Conservation (phyloP, 2,113 vertebrate genomes). For the Mellivora capensis region DNA sequence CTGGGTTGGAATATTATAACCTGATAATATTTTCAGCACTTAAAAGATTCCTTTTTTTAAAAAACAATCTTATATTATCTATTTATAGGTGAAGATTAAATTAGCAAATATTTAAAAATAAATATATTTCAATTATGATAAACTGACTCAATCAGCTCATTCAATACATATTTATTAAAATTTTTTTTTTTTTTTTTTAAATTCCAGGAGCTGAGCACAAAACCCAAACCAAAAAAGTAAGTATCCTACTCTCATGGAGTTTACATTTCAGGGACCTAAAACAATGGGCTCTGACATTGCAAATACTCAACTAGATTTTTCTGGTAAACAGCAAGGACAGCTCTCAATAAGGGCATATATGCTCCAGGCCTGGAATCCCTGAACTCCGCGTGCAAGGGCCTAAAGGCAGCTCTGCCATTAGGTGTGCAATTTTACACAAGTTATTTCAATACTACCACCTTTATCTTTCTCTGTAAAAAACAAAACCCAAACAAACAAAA, state of each 20-base stretch:
- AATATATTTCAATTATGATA: background rate
- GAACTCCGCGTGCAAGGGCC: background rate
- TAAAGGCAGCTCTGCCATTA: background rate
- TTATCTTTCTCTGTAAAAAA: background rate
- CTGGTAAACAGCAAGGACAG: background rate
- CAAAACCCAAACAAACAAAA: background rate
- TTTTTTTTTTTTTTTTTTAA: background rate
- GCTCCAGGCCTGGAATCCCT: background rate
- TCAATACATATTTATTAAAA: background rate
- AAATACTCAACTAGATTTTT: background rate
- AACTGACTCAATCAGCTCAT: conserved; percentile 1
- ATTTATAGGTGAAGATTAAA: background rate
- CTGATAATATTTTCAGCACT: background rate
- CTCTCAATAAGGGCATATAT: background rate
- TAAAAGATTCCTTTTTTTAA: background rate
- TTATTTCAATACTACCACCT: background rate
- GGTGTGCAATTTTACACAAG: background rate
- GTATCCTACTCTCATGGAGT: background rate
- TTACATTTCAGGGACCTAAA: background rate
- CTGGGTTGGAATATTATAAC: background rate
- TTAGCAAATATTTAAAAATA: background rate
- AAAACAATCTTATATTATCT: background rate
- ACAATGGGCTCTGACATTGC: background rate
- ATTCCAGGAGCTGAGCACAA: background rate
- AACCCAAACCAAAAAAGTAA: background rate